Evolutionary conservation across 2,113 vertebrate genomes (phyloP), one percentile per base, ranked within the genome.

Genomic region (Dicentrarchus labrax): DNA sequence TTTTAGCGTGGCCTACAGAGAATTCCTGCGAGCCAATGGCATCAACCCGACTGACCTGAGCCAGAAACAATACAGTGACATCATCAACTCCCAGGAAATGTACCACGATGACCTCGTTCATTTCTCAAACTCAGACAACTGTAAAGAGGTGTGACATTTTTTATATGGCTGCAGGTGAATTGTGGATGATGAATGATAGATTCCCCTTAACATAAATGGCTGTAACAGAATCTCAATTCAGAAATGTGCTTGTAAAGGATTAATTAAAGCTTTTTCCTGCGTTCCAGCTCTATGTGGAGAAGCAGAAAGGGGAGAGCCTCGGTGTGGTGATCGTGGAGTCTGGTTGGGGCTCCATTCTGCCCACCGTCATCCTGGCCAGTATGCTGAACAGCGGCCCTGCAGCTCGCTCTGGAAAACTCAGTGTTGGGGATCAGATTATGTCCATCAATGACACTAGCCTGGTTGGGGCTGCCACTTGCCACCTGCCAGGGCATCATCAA

Each of bases 41-140:
- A 99, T 99, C 93, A 99, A 99, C 91, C 98, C 98, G 0, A 98
- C 99, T 54, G 98, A 99, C 93, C 94, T 99, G 88, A 99, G 98
- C 94, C 98, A 99, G 95, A 99, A 99, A 89, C 98, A 99, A 45
- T 99, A 99, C 95, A 99, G 98, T 45, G 98, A 99, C 92, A 97
- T 99, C 94, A 98, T 99, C 93, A 99, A 96, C 82, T 98, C 98
- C 74, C 98, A 99, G 91, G 98, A 99, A 92, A 99, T 99, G 98
- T 99, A 99, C 94, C 99, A 99, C 0, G 98, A 99, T 10, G 98
- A 99, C 88, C 98, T 99, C 6, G 96, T 99, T 92, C 98, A 99
- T 94, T 99, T 99, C 93, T 99, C 98, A 73, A 99, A 99, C 91
- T 99, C 98, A 0, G 98, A 99, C 90, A 99, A 99, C 95, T 98